These are phyloP conservation scores for Episyrphus balteatus DNA, from an alignment of 1,140 invertebrate species.

Conservation along the genomic window DNA sequence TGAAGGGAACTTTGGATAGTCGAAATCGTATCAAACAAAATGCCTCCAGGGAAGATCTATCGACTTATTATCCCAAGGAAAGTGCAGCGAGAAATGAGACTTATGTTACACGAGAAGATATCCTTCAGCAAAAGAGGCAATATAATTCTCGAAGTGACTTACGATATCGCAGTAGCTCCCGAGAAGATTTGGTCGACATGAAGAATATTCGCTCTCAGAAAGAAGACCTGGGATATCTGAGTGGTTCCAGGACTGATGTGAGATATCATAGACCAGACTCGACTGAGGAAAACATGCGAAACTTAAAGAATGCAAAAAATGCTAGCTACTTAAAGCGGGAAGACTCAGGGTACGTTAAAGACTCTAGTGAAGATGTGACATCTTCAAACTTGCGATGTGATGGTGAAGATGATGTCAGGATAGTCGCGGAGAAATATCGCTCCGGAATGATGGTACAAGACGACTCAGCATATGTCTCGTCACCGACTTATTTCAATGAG, in stretches of 20 bases:
- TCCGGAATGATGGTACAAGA: conserved; percentile 38
- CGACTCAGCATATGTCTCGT: conserved; percentile 43
- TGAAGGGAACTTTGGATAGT: conserved; percentile 28
- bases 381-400: not conserved
- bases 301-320: not conserved
- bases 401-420: not conserved
- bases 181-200: conserved; percentile 3
- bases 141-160: not conserved
- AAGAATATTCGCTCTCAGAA: conserved; percentile 1
- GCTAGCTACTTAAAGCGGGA: conserved; percentile 4
- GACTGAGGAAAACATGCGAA: not conserved
- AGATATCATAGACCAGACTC: conserved; percentile 9
- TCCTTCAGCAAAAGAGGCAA: conserved; percentile 31
- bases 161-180: not conserved
- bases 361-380: conserved; percentile 5
- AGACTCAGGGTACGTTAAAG: conserved; percentile 7
- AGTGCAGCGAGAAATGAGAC: conserved; percentile 12
- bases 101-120: conserved; percentile 32
- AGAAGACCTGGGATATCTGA: conserved; percentile 9
- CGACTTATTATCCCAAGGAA: not conserved
- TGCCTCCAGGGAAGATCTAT: conserved; percentile 5
- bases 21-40: conserved; percentile 25
- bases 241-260: conserved; percentile 9
- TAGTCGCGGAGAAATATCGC: too few relatives aligned
- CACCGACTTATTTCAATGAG: conserved; percentile 30